Base-by-base conservation (phyloP, 2,113 vertebrate species). In the Labeo rohita region DNA sequence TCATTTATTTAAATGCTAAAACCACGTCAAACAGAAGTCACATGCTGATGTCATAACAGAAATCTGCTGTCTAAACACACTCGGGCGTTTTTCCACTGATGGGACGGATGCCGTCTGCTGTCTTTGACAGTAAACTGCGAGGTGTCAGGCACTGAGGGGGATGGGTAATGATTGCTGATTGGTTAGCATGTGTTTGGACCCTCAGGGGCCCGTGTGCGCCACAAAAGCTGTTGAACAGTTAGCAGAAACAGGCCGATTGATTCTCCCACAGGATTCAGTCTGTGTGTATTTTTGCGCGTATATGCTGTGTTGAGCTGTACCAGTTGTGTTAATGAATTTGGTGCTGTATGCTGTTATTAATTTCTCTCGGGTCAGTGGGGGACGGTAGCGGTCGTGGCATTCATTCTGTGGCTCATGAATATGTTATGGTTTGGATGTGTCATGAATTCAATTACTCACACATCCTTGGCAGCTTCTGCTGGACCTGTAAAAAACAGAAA, bases 401-500 rank as follows among this genome's bases (percentile, higher is more conserved):
- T 54, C 23, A 77, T 77, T 77, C 28, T 70, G 36, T 10, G 36
- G 66, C 66, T 50, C 74, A 13, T 63, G 3, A 13, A 47, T 59
- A 15, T 61, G 36, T 56, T 52, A 28, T 68, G 13, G 28, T 34
- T 68, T 50, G 23, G 28, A 36, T 66, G 21, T 47, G n/a, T 50
- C 13, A 0, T 2, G 13, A 65, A 65, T 10, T 8, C 28, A 45
- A 28, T 9, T 95, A 98, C 98, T 98, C 94, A 99, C 97, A 92
- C 92, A 91, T 98, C 97, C 94, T 98, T 99, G 88, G 95, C 94
- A 86, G 93, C 93, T 86, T 97, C 97, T 87, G 96, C 90, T 84
- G 97, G 94, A 86, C 96, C 98, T 99, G 90, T 61, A 39, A 88
- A 88, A 90, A 89, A 75, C 45, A 84, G 56, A 80, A 84, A 4